A percentile compares a stretch with the other conserved stretches of the same genome.
These are phyloP conservation scores for Bufo gargarizans DNA, from an alignment of 2,113 vertebrate genomes.

Conservation along the genomic window DNA sequence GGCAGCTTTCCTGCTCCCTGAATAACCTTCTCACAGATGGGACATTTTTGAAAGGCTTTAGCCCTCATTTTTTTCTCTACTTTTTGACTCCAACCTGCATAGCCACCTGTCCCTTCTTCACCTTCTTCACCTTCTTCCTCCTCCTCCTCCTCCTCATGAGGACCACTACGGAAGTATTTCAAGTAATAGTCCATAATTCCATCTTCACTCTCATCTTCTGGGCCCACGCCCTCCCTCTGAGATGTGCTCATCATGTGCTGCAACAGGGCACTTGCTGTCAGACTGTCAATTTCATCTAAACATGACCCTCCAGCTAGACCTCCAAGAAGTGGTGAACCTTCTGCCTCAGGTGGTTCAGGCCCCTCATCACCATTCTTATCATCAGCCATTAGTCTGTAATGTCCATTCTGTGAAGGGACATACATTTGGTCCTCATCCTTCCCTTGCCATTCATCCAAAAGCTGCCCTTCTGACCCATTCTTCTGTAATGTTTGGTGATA, in stretches of 20 bases:
- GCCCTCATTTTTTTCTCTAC: slow-evolving; percentile 96
- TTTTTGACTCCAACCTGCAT: slow-evolving; percentile 80
- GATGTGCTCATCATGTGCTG: slow-evolving; percentile 95
- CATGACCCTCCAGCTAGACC: slow-evolving; percentile 51
- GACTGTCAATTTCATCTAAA: slow-evolving; percentile 68
- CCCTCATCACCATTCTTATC: slow-evolving; percentile 73
- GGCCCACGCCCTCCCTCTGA: slow-evolving; percentile 74
- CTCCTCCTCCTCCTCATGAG: slow-evolving; percentile 69
- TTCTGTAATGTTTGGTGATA: slow-evolving; percentile 69
- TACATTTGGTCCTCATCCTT: slow-evolving; percentile 75
- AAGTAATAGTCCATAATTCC: slow-evolving; percentile 98
- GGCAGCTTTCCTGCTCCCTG: slow-evolving; percentile 93
- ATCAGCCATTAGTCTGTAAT: slow-evolving; percentile 72
- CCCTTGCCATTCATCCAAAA: slow-evolving; percentile 69
- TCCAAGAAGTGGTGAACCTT: slow-evolving; percentile 66
- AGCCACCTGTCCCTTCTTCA: slow-evolving; percentile 76
- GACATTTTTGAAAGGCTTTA: slow-evolving; percentile 99
- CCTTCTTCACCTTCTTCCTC: slow-evolving; percentile 64
- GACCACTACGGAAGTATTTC: slow-evolving; percentile 92
- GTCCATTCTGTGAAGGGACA: slow-evolving; percentile 82
- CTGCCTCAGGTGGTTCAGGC: slow-evolving; percentile 65
- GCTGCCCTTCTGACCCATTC: slow-evolving; percentile 68
- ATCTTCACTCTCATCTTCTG: slow-evolving; percentile 86
- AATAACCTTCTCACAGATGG: slow-evolving; percentile 98
- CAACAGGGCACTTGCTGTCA: slow-evolving; percentile 89